phyloP scores from a whole-genome alignment of 2,113 vertebrate genomes.

The Xenopus borealis region DNA sequence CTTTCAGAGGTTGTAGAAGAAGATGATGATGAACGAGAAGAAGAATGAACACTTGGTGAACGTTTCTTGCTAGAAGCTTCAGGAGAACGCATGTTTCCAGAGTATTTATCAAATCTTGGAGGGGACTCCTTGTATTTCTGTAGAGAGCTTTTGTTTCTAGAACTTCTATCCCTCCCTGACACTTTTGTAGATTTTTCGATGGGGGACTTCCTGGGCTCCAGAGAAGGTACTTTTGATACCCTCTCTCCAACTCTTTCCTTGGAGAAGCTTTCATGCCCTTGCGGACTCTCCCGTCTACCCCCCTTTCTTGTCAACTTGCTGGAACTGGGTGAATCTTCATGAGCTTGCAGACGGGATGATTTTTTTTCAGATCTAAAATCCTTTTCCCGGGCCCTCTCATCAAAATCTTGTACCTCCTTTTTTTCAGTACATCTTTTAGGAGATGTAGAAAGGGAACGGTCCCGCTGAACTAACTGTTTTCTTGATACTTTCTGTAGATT shows the following conservation, averaged over 20 bases:
- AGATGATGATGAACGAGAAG: background rate
- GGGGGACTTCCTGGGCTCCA: background rate
- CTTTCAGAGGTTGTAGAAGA: slow-evolving; percentile 20
- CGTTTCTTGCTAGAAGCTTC: background rate
- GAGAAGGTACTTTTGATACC: background rate
- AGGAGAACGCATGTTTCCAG: background rate
- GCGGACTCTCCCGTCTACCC: background rate
- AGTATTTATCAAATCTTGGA: background rate
- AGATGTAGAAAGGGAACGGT: slow-evolving; percentile 3
- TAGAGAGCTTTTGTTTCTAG: background rate
- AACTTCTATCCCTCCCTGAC: slow-evolving; percentile 1
- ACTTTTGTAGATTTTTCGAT: background rate
- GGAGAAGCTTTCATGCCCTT: background rate
- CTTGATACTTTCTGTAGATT: slow-evolving; percentile 8
- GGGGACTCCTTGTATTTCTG: background rate
- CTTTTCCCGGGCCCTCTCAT: background rate
- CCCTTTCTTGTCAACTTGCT: background rate
- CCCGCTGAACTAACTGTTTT: slow-evolving; percentile 2
- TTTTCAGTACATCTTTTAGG: slow-evolving; percentile 2
- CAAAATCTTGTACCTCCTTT: background rate
- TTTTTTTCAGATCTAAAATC: background rate
- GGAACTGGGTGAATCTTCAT: background rate
- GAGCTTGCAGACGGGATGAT: background rate
- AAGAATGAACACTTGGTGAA: background rate
- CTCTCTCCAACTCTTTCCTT: background rate